phyloP scores from a whole-genome alignment of 2,113 vertebrate genomes.

The Alouatta palliata region DNA sequence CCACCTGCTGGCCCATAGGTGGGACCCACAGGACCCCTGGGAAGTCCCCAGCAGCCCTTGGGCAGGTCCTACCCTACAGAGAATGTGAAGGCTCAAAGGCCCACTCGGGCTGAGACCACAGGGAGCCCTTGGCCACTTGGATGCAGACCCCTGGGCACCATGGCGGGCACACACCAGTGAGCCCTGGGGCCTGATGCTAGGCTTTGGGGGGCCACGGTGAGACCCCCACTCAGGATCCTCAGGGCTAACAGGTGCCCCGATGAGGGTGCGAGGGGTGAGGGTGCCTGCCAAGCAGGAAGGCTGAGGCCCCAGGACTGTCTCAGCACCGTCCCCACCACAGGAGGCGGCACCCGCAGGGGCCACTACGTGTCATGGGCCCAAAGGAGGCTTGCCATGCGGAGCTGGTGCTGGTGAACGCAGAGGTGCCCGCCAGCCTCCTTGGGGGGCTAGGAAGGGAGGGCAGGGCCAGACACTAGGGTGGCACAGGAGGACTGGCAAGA shows the following conservation, averaged over 20 bases:
- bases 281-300: neutral
- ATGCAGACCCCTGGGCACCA: fast-evolving
- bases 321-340: no score
- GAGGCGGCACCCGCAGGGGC: no score
- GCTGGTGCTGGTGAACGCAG: neutral
- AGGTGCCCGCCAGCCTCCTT: neutral
- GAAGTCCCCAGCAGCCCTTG: neutral
- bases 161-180: fast-evolving
- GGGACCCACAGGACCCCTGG: neutral
- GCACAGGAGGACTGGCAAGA: neutral
- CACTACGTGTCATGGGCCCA: neutral
- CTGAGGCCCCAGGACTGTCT: no score
- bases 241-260: neutral
- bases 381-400: neutral
- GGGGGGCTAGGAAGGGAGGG: neutral
- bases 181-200: neutral
- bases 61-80: neutral
- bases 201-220: fast-evolving
- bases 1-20: no score
- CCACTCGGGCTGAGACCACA: neutral
- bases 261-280: no score
- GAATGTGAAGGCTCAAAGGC: neutral
- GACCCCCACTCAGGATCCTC: neutral
- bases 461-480: no score
- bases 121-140: neutral